A percentile compares a stretch with the other conserved stretches of the same genome.
Evolutionary conservation across 2,113 vertebrate genomes (phyloP).

Genomic region (Polypterus senegalus): DNA sequence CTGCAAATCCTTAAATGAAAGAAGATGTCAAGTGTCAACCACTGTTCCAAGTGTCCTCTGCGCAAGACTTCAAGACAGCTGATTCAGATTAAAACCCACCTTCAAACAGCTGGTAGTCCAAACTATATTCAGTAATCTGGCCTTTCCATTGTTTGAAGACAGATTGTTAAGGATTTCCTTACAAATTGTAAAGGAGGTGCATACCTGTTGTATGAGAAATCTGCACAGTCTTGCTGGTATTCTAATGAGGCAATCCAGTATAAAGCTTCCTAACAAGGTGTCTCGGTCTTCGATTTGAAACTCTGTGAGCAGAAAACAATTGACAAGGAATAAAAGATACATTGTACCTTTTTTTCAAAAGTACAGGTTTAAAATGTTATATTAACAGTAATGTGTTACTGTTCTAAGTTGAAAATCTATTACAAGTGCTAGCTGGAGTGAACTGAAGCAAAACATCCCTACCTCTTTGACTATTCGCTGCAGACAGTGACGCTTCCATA

Average conservation of each 20-base stretch:
- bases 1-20: no score
- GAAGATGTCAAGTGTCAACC: no score
- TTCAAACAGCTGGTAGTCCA: no score
- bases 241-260: constrained; percentile 44
- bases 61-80: no score
- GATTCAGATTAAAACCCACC: no score
- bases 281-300: constrained; percentile 27
- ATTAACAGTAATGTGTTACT: background rate
- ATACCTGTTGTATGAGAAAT: constrained; percentile 49
- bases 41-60: no score
- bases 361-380: background rate
- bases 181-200: no score
- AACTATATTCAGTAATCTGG: no score
- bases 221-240: constrained; percentile 48
- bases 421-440: no score
- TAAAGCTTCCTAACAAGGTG: constrained; percentile 28
- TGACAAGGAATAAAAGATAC: background rate
- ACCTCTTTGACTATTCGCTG: constrained; percentile 44
- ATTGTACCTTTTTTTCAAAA: background rate
- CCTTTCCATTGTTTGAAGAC: no score
- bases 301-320: constrained; percentile 25
- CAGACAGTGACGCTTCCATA: constrained; percentile 47
- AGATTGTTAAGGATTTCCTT: no score
- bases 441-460: background rate
- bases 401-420: background rate